Base-by-base conservation (phyloP, 1,140 invertebrate genomes). In the Adelges cooleyi region DNA sequence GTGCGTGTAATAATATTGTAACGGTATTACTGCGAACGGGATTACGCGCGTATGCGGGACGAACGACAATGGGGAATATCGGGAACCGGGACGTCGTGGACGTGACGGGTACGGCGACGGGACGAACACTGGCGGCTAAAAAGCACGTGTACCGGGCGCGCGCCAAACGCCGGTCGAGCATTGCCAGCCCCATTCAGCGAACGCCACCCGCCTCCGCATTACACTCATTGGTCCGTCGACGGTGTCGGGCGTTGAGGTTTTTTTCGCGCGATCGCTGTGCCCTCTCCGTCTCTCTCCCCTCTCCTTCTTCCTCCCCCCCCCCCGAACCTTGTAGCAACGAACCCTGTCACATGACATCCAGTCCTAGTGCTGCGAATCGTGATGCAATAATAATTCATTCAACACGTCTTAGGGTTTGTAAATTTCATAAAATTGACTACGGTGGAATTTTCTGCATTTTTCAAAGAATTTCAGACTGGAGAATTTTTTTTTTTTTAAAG, bases 141-240 rank as follows among this genome's bases (percentile, higher is more conserved):
- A 42, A 59, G 13, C 54, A 59, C 54, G 54, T 44, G 53, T n/a
- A 22, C 36, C 49, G n/a, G n/a, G n/a, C 2, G 25, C 38, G 40
- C 18, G 29, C 29, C 29, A 33, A 33, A 33, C 22, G 38, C 5
- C 13, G 22, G n/a, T n/a, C n/a, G 38, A 22, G 23, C 5, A 5
- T 42, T n/a, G 52, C n/a, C 54, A n/a, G 20, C 52, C 52, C 52
- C 54, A 6, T 33, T 59, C 22, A 23, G 11, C 20, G 29, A 10
- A 23, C 23, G 22, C 54, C 40, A 59, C 54, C 54, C 40, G 17
- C n/a, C 22, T 6, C 13, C 23, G 3, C 23, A 38, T 27, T 33
- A 25, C 22, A 22, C 38, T 44, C 54, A 59, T 59, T 59, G 54
- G 54, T 42, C 53, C 53, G 36, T 18, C 15, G 36, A 33, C 53